Conservation (phyloP, 2,797 vertebrate species). For the Spea hammondii region DNA sequence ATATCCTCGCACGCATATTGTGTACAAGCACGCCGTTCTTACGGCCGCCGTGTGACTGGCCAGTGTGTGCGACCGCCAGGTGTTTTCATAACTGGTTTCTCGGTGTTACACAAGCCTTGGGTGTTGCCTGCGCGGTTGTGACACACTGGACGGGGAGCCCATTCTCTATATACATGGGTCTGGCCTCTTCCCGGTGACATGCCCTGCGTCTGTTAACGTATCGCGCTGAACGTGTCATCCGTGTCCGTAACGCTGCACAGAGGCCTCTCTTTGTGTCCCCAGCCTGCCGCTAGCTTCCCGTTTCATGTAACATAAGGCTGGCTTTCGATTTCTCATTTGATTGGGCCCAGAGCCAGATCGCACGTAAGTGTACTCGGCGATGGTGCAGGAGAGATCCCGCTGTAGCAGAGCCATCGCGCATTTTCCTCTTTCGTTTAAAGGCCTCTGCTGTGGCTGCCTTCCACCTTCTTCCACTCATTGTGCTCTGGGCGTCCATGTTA, state of each 20-base stretch:
- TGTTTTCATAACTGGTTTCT: too few relatives aligned
- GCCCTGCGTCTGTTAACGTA: too few relatives aligned
- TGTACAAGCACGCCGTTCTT: too few relatives aligned
- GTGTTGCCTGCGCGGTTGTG: not conserved
- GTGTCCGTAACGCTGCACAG: not conserved
- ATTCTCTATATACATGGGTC: too few relatives aligned
- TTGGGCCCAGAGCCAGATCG: not conserved
- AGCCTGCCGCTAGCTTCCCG: not conserved
- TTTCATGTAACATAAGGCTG: not conserved
- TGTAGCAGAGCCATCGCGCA: not conserved
- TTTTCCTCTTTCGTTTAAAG: not conserved
- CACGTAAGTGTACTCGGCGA: not conserved
- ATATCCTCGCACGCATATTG: too few relatives aligned
- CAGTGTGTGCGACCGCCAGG: too few relatives aligned
- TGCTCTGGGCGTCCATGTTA: conserved; percentile 4
- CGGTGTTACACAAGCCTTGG: not conserved
- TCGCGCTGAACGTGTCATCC: too few relatives aligned
- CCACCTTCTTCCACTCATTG: not conserved
- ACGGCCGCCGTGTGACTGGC: too few relatives aligned
- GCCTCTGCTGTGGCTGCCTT: not conserved
- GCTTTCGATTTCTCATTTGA: not conserved
- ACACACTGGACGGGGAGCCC: too few relatives aligned
- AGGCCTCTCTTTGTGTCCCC: not conserved
- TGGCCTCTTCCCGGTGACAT: too few relatives aligned
- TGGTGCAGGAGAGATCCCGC: not conserved